Conservation (phyloP, 2,113 vertebrate genomes). For the Pseudonaja textilis region DNA sequence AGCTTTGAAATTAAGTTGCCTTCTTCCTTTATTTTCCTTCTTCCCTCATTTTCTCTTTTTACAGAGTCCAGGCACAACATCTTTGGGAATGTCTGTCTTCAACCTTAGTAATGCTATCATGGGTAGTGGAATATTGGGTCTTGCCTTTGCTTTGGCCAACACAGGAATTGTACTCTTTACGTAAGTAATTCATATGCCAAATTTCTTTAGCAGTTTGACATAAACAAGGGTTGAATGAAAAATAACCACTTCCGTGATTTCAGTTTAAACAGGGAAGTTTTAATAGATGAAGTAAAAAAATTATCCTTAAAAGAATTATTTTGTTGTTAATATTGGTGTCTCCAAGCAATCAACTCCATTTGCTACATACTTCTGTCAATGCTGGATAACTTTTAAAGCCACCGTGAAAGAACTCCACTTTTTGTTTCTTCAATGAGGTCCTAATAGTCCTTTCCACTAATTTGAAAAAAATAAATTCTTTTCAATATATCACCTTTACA, state of each 20-base stretch:
- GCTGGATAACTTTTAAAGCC: background rate
- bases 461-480: background rate
- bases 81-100: conserved; percentile 76
- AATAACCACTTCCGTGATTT: conserved; percentile 4
- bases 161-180: conserved; percentile 78
- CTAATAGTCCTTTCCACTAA: background rate
- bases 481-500: background rate
- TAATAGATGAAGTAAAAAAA: background rate
- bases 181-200: conserved; percentile 67
- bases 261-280: conserved; percentile 9
- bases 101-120: conserved; percentile 82
- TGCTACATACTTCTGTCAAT: background rate
- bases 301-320: background rate
- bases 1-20: background rate
- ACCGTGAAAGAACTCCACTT: background rate
- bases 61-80: conserved; percentile 76
- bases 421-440: background rate
- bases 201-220: conserved; percentile 1
- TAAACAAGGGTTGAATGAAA: conserved; percentile 8
- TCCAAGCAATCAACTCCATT: background rate
- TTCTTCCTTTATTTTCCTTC: background rate
- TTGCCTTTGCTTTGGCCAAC: conserved; percentile 78
- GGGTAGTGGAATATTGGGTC: conserved; percentile 81
- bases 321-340: background rate
- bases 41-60: conserved; percentile 30